Conservation (phyloP, 2,797 vertebrate species). For the Rhodeus uyekii region DNA sequence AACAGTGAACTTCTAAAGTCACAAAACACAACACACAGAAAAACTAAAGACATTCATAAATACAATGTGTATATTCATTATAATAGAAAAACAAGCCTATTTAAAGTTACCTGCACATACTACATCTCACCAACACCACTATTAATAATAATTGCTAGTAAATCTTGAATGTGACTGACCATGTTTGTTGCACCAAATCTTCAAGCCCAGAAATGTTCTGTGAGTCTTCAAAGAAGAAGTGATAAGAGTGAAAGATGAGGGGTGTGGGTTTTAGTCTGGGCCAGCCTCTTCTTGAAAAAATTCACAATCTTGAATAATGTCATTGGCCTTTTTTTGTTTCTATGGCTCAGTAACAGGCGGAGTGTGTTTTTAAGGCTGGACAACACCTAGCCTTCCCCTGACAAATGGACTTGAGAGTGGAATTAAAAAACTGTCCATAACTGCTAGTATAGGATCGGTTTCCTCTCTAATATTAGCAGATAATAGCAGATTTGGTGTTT, state of each 20-base stretch:
- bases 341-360: not conserved
- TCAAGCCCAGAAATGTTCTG: not conserved
- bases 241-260: not conserved
- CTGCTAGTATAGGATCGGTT: too few relatives aligned
- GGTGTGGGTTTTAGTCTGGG: not conserved
- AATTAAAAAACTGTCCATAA: too few relatives aligned
- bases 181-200: not conserved
- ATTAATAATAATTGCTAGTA: not conserved
- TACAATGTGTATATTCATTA: not conserved
- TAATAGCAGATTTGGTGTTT: too few relatives aligned
- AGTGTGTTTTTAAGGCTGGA: too few relatives aligned
- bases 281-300: not conserved
- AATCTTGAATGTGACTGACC: slow-evolving; percentile 3
- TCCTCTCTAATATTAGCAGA: too few relatives aligned
- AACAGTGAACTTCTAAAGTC: not conserved
- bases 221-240: not conserved
- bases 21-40: not conserved
- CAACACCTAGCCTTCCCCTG: too few relatives aligned
- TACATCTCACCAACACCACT: not conserved
- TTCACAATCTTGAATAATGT: not conserved
- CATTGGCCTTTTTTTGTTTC: not conserved
- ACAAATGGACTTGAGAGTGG: too few relatives aligned
- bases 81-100: not conserved
- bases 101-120: too few relatives aligned
- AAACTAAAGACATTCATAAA: not conserved